Evolutionary conservation across 2,797 vertebrate species (phyloP), one percentile per base, ranked within the genome.

Genomic region (Gallirallus australis): DNA sequence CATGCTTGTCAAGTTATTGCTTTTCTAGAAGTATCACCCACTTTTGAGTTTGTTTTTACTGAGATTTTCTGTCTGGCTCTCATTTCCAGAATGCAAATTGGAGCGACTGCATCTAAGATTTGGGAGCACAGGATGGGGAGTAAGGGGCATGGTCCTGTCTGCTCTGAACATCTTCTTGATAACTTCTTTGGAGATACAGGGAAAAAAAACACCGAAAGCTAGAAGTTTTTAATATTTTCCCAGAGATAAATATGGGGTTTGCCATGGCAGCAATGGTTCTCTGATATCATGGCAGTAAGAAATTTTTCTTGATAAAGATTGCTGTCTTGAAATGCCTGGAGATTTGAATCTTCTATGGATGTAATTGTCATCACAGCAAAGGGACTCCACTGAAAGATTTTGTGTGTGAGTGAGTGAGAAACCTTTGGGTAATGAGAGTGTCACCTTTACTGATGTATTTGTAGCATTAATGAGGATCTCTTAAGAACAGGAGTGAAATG

Each of bases 1-100:
- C 52, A 61, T 48, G 64, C 71, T 30, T 76, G 61, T 76, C 24
- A 70, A 89, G 85, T 84, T 75, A 23, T 12, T 82, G 63, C 48
- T 91, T 86, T 70, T 42, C 39, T 82, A 72, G 45, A 90, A 90
- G 84, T 66, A 85, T 31, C 33, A 48, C 33, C 24, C 65, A 66
- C 60, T 91, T 91, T 21, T 19, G 48, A 56, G 39, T 14, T 68
- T 72, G 14, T 80, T 86, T 81, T 53, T 39, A 40, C 19, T 61
- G 86, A 81, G 91, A 33, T 85, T 73, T 71, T 85, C 30, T 78
- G 23, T 59, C 42, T 3, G 7, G 7, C 17, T 80, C 27, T 81
- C 59, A 20, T 25, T 92, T 88, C 42, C 78, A 94, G 25, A 3
- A 4, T 61, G 52, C 82, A 91, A 64, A 47, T 16, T n/a, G 35